A percentile compares a stretch with the other conserved stretches of the same genome.
phyloP scores from a whole-genome alignment of 2,113 vertebrate genomes.

The Nothoprocta pentlandii region DNA sequence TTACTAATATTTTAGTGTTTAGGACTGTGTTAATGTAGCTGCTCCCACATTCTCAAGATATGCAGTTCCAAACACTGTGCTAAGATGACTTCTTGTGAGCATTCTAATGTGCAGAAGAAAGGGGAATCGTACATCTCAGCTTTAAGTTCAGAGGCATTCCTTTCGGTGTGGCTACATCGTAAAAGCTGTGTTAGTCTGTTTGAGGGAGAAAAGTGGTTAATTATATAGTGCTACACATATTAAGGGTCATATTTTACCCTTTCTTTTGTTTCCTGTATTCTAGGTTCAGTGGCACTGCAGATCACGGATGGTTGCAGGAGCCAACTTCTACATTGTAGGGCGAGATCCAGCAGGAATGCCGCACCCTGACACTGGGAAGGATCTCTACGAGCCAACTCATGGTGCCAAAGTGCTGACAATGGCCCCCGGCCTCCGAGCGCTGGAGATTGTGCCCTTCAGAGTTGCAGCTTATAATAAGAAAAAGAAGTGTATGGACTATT shows the following conservation, averaged over 20 bases:
- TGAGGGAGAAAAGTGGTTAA: background rate
- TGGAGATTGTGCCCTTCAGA: slow-evolving; percentile 97
- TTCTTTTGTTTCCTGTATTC: background rate
- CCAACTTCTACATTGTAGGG: slow-evolving; percentile 98
- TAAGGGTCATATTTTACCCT: background rate
- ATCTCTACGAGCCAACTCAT: slow-evolving; percentile 95
- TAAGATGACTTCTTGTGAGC: background rate
- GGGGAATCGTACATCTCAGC: fast-evolving
- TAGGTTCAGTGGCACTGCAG: slow-evolving; percentile 99
- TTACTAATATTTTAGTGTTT: background rate
- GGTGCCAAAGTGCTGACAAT: slow-evolving; percentile 98
- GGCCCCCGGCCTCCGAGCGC: slow-evolving; percentile 94
- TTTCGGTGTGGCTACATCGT: background rate
- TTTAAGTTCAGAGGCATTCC: background rate
- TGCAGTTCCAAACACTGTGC: background rate
- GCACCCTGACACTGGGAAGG: slow-evolving; percentile 93
- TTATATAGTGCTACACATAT: background rate
- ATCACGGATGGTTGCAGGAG: slow-evolving; percentile 96
- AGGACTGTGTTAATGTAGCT: background rate
- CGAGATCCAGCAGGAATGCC: slow-evolving; percentile 97
- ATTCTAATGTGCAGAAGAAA: background rate
- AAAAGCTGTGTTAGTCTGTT: background rate
- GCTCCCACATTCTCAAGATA: too few species aligned
- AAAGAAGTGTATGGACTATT: slow-evolving; percentile 96
- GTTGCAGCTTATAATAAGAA: slow-evolving; percentile 97